Evolutionary conservation across 2,888 invertebrate species (phyloP).

Genomic region (Spodoptera littoralis): DNA sequence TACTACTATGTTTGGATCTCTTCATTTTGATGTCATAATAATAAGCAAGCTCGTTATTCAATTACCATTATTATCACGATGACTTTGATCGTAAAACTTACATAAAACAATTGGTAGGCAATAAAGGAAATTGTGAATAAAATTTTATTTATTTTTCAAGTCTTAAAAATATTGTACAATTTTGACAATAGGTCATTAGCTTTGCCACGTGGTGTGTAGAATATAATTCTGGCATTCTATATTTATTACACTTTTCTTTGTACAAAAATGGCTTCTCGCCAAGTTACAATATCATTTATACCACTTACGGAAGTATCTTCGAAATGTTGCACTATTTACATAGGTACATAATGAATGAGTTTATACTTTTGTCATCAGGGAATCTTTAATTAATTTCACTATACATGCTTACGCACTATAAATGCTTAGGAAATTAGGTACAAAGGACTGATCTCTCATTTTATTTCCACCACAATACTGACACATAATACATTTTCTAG

Average conservation of each 20-base stretch:
- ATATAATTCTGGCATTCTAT: neutral
- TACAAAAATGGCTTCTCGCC: slow-evolving; percentile 31
- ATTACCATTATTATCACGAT: neutral
- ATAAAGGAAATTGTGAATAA: neutral
- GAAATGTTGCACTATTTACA: neutral
- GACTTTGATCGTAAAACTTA: slow-evolving; percentile 1
- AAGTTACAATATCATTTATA: slow-evolving; percentile 8
- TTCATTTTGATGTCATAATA: too few species aligned
- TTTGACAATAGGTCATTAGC: slow-evolving; percentile 3
- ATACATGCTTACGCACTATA: too few species aligned
- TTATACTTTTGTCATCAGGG: too few species aligned
- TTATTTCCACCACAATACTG: too few species aligned
- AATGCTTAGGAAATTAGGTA: too few species aligned
- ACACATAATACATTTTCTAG: too few species aligned
- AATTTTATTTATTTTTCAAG: neutral
- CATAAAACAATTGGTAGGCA: neutral
- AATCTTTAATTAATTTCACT: too few species aligned
- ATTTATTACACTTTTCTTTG: slow-evolving; percentile 3
- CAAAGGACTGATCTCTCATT: too few species aligned
- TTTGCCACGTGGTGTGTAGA: too few species aligned
- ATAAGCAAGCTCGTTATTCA: too few species aligned
- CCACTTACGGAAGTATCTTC: slow-evolving; percentile 19
- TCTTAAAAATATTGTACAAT: neutral
- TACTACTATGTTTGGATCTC: too few species aligned
- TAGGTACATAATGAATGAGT: neutral